Conservation (phyloP, 2,113 vertebrate species). For the Ibidorhyncha struthersii region DNA sequence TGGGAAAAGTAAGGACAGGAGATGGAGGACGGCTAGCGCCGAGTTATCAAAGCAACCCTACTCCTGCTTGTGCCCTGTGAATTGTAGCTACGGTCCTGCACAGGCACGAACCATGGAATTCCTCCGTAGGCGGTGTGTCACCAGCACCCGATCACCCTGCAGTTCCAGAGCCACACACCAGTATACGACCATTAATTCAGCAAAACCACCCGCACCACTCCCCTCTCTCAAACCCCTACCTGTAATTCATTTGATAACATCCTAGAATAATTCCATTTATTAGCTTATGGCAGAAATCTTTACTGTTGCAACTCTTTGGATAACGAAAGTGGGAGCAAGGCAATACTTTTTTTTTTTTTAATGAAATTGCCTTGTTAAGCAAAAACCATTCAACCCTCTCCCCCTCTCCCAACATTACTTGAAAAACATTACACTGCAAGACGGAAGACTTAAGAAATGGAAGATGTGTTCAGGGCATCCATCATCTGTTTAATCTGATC, state of each 20-base stretch:
- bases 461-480: background rate
- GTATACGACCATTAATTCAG: too few species aligned
- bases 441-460: background rate
- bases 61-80: background rate
- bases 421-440: background rate
- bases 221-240: background rate
- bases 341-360: background rate
- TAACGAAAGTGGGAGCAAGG: background rate
- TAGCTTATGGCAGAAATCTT: background rate
- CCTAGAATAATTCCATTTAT: background rate
- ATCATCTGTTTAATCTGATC: background rate
- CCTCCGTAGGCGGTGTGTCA: rapidly evolving
- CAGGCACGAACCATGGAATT: background rate
- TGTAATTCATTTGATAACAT: background rate
- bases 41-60: background rate
- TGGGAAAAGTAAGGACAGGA: background rate
- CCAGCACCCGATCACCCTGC: background rate
- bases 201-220: background rate
- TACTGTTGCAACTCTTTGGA: background rate
- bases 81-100: background rate
- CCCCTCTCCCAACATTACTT: background rate
- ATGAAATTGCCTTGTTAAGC: background rate
- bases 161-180: background rate
- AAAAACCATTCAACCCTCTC: background rate
- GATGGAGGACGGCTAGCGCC: background rate